Conservation (phyloP, 37 sponge, comb jelly and placozoan genomes). For the Amphimedon queenslandica region DNA sequence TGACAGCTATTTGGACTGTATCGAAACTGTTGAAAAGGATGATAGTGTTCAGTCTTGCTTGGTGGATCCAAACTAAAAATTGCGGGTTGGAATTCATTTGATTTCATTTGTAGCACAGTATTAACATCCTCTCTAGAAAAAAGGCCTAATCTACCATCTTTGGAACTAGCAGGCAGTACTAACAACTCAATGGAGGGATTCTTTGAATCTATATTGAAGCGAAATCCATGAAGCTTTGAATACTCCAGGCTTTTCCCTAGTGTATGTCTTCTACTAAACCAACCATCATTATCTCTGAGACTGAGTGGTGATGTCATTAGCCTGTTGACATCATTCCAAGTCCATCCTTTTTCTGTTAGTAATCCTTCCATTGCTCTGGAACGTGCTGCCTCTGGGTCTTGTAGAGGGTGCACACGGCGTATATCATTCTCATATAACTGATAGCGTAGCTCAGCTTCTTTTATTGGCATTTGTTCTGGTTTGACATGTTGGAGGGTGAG, state of each 20-base stretch:
- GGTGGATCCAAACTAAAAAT: slow-evolving; percentile 73
- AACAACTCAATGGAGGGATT: slow-evolving; percentile 33
- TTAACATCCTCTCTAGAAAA: slow-evolving; percentile 45
- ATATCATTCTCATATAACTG: slow-evolving; percentile 77
- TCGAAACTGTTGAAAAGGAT: slow-evolving; percentile 70
- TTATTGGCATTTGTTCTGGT: not conserved
- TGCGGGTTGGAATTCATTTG: slow-evolving; percentile 9
- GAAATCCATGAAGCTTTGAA: slow-evolving; percentile 44
- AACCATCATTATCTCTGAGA: slow-evolving; percentile 44
- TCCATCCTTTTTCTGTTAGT: slow-evolving; percentile 47
- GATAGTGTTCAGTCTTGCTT: slow-evolving; percentile 31
- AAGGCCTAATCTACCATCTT: slow-evolving; percentile 19
- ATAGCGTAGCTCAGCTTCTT: slow-evolving; percentile 38
- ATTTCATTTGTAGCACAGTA: slow-evolving; percentile 26
- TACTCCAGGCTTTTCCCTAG: slow-evolving; percentile 25
- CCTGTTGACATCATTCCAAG: slow-evolving; percentile 35
- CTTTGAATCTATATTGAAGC: slow-evolving; percentile 23
- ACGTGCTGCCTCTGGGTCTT: slow-evolving; percentile 18
- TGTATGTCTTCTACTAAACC: slow-evolving; percentile 39
- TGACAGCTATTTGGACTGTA: slow-evolving; percentile 22
- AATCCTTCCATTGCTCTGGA: slow-evolving; percentile 30
- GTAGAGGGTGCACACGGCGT: slow-evolving; percentile 8
- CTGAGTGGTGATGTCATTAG: slow-evolving; percentile 44
- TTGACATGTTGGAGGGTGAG: slow-evolving; percentile 9
- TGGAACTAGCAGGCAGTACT: slow-evolving; percentile 15